A percentile compares a stretch with the other conserved stretches of the same genome.
These are phyloP conservation scores for Argopecten irradians DNA, from an alignment of 1,140 invertebrate genomes.

Conservation along the genomic window DNA sequence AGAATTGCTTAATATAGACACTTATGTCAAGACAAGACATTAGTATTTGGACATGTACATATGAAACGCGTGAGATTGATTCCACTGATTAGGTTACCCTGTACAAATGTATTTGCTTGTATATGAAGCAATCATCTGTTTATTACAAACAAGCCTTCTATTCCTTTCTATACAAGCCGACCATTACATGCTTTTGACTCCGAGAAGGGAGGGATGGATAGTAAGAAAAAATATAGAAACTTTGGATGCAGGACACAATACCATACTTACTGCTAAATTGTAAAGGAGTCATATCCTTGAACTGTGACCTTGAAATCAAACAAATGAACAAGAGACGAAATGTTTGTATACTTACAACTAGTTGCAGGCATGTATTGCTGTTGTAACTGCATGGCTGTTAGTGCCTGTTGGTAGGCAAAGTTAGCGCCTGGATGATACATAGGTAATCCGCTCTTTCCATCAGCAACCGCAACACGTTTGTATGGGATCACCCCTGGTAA, in stretches of 20 bases:
- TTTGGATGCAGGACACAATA: conserved; percentile 13
- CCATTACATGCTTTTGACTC: not conserved
- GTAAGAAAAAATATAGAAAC: not conserved
- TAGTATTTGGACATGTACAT: no score
- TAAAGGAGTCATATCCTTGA: not conserved
- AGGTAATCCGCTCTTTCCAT: conserved; percentile 94
- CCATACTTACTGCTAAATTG: not conserved
- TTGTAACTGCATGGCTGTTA: conserved; percentile 90
- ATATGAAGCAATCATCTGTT: not conserved
- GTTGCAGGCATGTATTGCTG: conserved; percentile 78
- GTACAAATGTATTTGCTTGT: not conserved
- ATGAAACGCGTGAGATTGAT: not conserved
- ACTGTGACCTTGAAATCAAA: not conserved
- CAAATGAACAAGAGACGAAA: not conserved
- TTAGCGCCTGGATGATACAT: conserved; percentile 90
- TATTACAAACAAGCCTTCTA: conserved; percentile 9
- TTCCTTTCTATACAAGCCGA: not conserved
- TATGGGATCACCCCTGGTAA: conserved; percentile 83
- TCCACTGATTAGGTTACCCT: not conserved
- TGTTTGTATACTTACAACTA: conserved; percentile 1
- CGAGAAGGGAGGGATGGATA: not conserved
- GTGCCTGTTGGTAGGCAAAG: conserved; percentile 86
- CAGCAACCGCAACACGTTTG: conserved; percentile 87
- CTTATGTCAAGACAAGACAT: no score
- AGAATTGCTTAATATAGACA: no score